Evolutionary conservation across 2,888 invertebrate species (phyloP).

Genomic region (Plebejus anna): DNA sequence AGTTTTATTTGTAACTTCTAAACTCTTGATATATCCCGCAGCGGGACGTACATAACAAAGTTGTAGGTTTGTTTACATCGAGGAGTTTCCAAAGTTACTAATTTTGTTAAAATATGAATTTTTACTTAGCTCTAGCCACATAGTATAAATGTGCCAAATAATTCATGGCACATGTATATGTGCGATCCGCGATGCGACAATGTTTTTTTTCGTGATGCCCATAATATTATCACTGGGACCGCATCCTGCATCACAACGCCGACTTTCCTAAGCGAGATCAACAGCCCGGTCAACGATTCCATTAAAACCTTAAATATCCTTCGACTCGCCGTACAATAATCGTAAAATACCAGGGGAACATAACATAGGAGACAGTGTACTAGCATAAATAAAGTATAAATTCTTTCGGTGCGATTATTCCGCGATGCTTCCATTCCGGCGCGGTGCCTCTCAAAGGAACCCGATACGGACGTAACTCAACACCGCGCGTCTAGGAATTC

Average conservation of each 20-base stretch:
- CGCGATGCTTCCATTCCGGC: constrained; percentile 51
- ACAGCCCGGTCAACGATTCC: constrained; percentile 1
- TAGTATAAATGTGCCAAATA: no score
- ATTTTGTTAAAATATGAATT: no score
- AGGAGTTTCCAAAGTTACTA: no score
- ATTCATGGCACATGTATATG: no score
- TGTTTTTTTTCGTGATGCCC: background rate
- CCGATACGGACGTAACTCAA: constrained; percentile 59
- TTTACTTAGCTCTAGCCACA: no score
- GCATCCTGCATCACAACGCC: background rate
- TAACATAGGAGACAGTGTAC: constrained; percentile 47
- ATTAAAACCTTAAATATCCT: constrained; percentile 31
- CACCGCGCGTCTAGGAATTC: constrained; percentile 57
- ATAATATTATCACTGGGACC: background rate
- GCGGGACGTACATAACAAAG: no score
- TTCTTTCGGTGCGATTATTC: constrained; percentile 45
- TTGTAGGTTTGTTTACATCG: no score
- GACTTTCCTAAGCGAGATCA: constrained; percentile 4
- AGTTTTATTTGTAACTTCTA: no score
- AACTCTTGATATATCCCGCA: no score
- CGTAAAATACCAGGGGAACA: constrained; percentile 50
- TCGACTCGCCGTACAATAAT: constrained; percentile 45
- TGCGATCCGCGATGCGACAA: background rate
- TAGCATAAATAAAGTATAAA: constrained; percentile 48
- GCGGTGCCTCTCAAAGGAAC: constrained; percentile 62